Evolutionary conservation across 2,888 invertebrate species (phyloP), one percentile per base, ranked within the genome.

Genomic region (Leptinotarsa juncta): DNA sequence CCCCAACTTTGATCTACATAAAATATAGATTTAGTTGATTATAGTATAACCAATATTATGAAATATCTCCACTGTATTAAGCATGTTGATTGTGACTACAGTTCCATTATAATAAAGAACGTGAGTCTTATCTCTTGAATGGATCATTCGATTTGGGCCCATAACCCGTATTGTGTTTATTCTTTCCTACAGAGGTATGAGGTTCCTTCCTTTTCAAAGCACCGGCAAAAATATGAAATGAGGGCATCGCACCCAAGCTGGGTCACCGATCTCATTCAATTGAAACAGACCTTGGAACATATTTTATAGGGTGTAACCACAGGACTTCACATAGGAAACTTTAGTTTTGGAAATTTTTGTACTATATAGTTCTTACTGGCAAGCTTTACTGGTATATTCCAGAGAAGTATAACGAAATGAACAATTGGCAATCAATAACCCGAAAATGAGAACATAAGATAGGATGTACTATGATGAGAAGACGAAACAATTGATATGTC

Each of bases 241-340:
- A 57, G 23, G 57, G 57, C 57, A 57, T 57, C 57, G 57, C 23
- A 57, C 57, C 10, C 23, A 57, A 20, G 57, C 57, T 57, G 23
- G 57, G 14, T 57, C 57, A 57, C 57, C 12, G 57, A 23, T 23
- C 57, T 57, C 12, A 57, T 57, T 57, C 57, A 57, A 57, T 23
- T 57, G 10, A 20, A 14, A 57, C 14, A 57, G 23, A 57, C 57
- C 57, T 57, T 57, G 57, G 23, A 20, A 10, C 23, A 4, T 4
- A 14, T 57, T 23, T 14, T 20, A 23, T 20, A 57, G 57, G 20
- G 23, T 23, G 23, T 20, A n/a, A 57, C 23, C 14, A 23, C 18
- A 18, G 10, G 18, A 23, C 4, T 20, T 57, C 15, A 20, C 14
- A 15, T 5, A 57, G 57, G 15, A 57, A 16, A 20, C 57, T 57